Evolutionary conservation across 2,888 invertebrate species (phyloP).

Genomic region (Idaea straminata): DNA sequence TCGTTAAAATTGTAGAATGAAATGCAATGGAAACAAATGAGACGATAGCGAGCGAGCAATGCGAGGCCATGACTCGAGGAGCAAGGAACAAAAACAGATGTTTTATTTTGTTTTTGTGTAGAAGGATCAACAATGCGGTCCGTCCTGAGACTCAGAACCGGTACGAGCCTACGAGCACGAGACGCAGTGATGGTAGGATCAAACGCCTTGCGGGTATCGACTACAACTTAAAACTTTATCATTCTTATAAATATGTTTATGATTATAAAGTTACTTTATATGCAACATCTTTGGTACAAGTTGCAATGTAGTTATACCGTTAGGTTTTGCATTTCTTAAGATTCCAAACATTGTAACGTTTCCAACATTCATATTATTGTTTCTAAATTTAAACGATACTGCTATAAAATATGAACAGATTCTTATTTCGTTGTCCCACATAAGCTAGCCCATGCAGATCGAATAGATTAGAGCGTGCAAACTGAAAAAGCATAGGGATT

Average conservation of each 20-base stretch:
- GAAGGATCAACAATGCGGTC: slow-evolving; percentile 69
- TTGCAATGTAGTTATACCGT: background rate
- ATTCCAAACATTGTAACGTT: background rate
- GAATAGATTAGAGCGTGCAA: slow-evolving; percentile 51
- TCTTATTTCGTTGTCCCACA: background rate
- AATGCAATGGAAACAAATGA: slow-evolving; percentile 35
- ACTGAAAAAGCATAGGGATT: slow-evolving; percentile 52
- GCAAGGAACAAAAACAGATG: slow-evolving; percentile 56
- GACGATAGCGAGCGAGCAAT: slow-evolving; percentile 40
- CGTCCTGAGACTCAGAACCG: slow-evolving; percentile 67
- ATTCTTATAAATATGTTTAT: background rate
- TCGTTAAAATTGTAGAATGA: slow-evolving; percentile 14
- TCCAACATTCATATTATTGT: background rate
- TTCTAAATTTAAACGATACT: background rate
- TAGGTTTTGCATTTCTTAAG: background rate
- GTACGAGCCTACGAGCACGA: slow-evolving; percentile 55
- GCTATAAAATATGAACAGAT: slow-evolving; percentile 7
- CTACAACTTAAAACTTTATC: slow-evolving; percentile 46
- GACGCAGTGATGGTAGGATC: slow-evolving; percentile 54
- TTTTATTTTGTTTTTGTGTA: slow-evolving; percentile 72
- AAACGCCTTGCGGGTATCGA: slow-evolving; percentile 58
- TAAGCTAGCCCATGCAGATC: slow-evolving; percentile 43
- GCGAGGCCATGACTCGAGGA: slow-evolving; percentile 37
- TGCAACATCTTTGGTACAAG: background rate
- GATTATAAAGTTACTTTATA: background rate